These are phyloP conservation scores for Chymomyza procnemis DNA, from an alignment of 2,888 invertebrate genomes.

Conservation along the genomic window DNA sequence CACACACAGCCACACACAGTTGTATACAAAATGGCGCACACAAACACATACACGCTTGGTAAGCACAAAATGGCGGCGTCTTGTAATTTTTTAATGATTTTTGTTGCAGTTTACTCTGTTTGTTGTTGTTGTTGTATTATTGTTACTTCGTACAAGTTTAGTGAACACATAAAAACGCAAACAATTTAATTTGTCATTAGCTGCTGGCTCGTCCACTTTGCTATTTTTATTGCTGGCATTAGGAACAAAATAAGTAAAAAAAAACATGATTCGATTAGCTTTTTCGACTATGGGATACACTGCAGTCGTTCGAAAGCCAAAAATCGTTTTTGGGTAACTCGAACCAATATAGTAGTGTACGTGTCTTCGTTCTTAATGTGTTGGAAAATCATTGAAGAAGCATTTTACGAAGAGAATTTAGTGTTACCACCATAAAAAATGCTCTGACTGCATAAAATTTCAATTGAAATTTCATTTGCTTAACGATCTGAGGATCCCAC, in stretches of 20 bases:
- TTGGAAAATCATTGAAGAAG: too few relatives aligned
- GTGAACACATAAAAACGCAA: constrained; percentile 42
- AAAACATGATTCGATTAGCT: neutral
- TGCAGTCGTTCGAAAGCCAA: too few relatives aligned
- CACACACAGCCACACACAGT: constrained; percentile 21
- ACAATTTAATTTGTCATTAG: constrained; percentile 76
- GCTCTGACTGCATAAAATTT: too few relatives aligned
- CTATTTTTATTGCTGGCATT: constrained; percentile 52
- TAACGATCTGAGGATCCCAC: too few relatives aligned
- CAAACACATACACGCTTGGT: neutral
- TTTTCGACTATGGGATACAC: too few relatives aligned
- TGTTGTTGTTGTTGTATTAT: constrained; percentile 14
- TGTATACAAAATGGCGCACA: neutral
- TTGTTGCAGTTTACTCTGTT: neutral
- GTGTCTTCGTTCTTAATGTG: too few relatives aligned
- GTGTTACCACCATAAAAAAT: too few relatives aligned
- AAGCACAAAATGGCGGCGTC: constrained; percentile 14
- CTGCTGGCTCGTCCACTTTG: constrained; percentile 36
- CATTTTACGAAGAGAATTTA: too few relatives aligned
- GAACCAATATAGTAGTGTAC: too few relatives aligned
- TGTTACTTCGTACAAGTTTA: constrained; percentile 4
- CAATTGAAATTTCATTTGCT: too few relatives aligned
- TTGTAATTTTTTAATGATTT: constrained; percentile 46
- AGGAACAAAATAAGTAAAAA: neutral
- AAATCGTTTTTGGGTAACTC: too few relatives aligned